Conservation (phyloP, 2,113 vertebrate genomes). For the Dryoscopus gambensis region DNA sequence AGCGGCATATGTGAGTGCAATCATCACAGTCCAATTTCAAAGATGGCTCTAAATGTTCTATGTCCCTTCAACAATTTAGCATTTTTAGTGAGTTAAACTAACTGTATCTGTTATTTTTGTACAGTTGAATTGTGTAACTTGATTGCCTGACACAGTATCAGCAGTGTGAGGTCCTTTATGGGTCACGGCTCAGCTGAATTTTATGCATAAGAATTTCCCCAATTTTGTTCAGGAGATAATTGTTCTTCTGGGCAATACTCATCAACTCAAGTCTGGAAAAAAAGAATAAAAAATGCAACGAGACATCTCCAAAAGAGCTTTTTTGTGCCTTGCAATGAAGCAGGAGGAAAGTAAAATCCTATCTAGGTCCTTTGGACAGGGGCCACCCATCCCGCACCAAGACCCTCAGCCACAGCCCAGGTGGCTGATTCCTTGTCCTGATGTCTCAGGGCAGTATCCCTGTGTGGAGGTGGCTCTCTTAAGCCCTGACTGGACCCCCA, state of each 20-base stretch:
- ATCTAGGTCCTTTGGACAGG: neutral
- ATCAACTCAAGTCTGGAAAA: neutral
- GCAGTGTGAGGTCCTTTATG: neutral
- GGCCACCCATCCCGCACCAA: neutral
- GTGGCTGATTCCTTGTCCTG: neutral
- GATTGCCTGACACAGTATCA: neutral
- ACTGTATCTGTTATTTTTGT: neutral
- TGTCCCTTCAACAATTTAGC: neutral
- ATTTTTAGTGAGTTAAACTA: neutral
- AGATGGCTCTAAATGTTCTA: neutral
- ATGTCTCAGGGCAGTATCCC: neutral
- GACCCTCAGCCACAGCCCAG: neutral
- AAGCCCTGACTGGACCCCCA: neutral
- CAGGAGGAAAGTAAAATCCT: neutral
- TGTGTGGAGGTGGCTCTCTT: accelerated
- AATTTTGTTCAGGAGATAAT: neutral
- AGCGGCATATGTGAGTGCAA: neutral
- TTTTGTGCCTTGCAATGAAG: neutral
- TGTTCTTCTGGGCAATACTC: neutral
- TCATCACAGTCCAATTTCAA: neutral
- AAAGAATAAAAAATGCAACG: neutral
- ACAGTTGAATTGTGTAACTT: neutral
- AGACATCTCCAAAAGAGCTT: neutral
- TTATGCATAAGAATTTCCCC: neutral
- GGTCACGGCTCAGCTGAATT: neutral